These are phyloP conservation scores for Setophaga coronata DNA, from an alignment of 2,113 vertebrate genomes.

Conservation along the genomic window DNA sequence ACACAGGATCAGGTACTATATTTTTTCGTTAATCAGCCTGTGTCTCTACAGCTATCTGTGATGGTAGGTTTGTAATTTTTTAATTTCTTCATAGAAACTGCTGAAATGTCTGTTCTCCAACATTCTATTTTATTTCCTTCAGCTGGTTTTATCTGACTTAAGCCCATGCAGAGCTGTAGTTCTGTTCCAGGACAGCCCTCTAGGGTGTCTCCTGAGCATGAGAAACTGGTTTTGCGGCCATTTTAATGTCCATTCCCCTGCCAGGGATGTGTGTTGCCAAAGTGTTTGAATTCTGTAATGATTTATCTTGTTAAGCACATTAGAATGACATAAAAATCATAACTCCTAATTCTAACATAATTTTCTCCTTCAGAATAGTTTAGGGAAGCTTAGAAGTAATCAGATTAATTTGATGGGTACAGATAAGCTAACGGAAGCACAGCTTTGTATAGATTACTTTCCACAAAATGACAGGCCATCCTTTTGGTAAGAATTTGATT, in stretches of 20 bases:
- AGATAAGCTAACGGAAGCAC: background rate
- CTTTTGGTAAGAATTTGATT: background rate
- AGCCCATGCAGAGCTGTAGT: background rate
- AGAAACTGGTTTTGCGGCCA: constrained; percentile 20
- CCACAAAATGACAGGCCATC: background rate
- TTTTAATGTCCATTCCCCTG: background rate
- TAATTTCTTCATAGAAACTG: background rate
- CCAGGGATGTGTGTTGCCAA: background rate
- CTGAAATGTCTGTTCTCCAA: background rate
- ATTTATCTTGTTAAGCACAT: constrained; percentile 39
- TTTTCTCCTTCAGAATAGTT: background rate
- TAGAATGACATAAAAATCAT: background rate
- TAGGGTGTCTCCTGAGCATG: constrained; percentile 11
- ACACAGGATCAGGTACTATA: constrained; percentile 11
- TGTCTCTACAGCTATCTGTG: constrained; percentile 3
- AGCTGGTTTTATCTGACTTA: background rate
- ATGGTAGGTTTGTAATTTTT: constrained; percentile 22
- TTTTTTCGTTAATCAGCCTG: constrained; percentile 8
- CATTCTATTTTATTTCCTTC: background rate
- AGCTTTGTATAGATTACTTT: background rate
- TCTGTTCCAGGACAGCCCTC: constrained; percentile 15
- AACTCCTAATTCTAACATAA: background rate
- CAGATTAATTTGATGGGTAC: background rate
- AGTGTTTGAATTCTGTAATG: background rate
- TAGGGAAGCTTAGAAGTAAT: background rate